Base-by-base conservation (phyloP, 2,888 invertebrate species). In the Pimpla rufipes region DNA sequence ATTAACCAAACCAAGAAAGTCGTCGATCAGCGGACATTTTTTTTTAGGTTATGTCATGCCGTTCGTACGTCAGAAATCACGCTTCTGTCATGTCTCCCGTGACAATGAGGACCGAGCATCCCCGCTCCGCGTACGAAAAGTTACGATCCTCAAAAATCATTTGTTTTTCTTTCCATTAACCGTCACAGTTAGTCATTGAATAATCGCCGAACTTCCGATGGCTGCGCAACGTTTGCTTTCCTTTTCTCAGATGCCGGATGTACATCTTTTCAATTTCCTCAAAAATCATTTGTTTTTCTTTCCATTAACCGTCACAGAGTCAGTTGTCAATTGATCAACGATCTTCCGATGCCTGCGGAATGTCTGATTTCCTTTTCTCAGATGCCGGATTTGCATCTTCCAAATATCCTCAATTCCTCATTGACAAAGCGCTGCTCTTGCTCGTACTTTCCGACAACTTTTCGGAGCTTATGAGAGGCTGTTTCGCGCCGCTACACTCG, bases 1-100 rank as follows among this genome's bases (percentile, higher is more conserved):
- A n/a, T 52, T 52, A 18, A 18, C 21, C 8, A 92, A 92, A 85
- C 91, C 91, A 76, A 88, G 91, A 92, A 83, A 90, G 88, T 84
- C 18, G 11, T 21, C 13, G 35, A 7, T 13, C 45, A 11, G 79
- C 67, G 57, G 75, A 62, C n/a, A 45, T 8, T 92, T 92, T 37
- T 77, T 74, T 64, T 83, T 40, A 79, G 84, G 81, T 81, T 81
- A 85, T 76, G 40, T 81, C 78, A 70, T n/a, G 83, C 73, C 37
- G 64, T 47, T 73, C 50, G 57, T 50, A 40, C 64, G 57, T 68
- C 45, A 78, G 37, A 59, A 71, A 40, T 64, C 37, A 45, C 68
- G 73, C 42, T 55, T 45, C 7, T 45, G 29, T 35, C 42, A 66
- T 16, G 16, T 66, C 11, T 16, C 21, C 11, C 29, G 42, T 42